These are phyloP conservation scores for Andrena cerasifolii DNA, from an alignment of 1,140 invertebrate genomes.

Conservation along the genomic window DNA sequence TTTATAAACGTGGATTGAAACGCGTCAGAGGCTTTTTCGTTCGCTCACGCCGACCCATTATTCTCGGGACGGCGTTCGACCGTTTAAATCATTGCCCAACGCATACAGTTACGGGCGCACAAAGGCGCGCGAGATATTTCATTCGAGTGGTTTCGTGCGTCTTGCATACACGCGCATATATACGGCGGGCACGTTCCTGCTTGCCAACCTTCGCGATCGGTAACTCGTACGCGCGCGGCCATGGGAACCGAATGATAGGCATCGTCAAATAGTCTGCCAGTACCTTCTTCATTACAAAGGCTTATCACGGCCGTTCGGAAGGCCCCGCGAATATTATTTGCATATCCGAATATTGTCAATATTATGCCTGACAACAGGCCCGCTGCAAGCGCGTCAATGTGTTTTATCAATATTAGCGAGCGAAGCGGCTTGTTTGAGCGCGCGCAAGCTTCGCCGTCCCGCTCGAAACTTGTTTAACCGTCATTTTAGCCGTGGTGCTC, in stretches of 20 bases:
- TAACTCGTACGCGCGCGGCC: neutral
- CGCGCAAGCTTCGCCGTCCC: neutral
- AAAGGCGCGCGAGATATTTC: slow-evolving; percentile 31
- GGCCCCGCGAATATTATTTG: neutral
- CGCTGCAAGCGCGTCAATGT: neutral
- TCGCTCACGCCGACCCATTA: slow-evolving; percentile 22
- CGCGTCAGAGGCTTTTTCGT: slow-evolving; percentile 37
- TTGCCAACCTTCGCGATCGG: slow-evolving; percentile 7
- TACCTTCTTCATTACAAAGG: no score
- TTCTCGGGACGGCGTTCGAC: slow-evolving; percentile 13
- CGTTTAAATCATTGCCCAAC: slow-evolving; percentile 51
- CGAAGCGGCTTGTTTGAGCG: neutral
- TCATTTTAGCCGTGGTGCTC: neutral
- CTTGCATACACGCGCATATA: neutral
- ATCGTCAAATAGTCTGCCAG: neutral
- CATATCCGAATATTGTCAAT: neutral
- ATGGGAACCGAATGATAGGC: neutral
- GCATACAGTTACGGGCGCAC: neutral
- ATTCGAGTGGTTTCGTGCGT: slow-evolving; percentile 8
- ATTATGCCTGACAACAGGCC: slow-evolving; percentile 15
- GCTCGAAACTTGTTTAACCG: neutral
- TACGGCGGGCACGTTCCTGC: slow-evolving; percentile 12
- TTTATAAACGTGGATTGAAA: slow-evolving; percentile 20
- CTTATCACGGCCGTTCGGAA: no score
- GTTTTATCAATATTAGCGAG: slow-evolving; percentile 26